Conservation (phyloP, 2,113 vertebrate genomes). For the Charina bottae region DNA sequence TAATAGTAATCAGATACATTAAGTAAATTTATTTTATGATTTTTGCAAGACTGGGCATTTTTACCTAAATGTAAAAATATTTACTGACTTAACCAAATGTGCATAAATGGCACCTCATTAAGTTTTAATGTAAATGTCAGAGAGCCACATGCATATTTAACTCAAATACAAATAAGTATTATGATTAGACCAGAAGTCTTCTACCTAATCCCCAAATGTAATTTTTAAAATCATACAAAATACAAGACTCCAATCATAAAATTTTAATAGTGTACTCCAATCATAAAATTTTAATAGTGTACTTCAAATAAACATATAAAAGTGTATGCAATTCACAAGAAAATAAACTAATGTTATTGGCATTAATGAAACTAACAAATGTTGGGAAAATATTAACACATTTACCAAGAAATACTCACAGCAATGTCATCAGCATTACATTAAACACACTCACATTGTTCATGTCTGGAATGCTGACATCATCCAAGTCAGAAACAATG, state of each 20-base stretch:
- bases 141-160: neutral
- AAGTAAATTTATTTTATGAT: neutral
- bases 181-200: neutral
- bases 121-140: neutral
- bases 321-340: neutral
- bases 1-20: neutral
- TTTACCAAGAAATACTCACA: neutral
- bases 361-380: neutral
- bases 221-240: neutral
- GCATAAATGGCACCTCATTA: neutral
- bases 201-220: neutral
- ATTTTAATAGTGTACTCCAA: neutral
- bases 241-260: neutral
- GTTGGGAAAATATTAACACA: neutral
- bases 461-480: slow-evolving; percentile 83
- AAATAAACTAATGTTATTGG: neutral
- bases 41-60: neutral
- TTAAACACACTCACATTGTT: slow-evolving; percentile 83
- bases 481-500: slow-evolving; percentile 89
- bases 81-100: neutral
- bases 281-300: neutral
- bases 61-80: neutral
- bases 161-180: neutral
- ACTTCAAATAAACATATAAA: neutral
- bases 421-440: slow-evolving; percentile 41